Evolutionary conservation across 2,888 invertebrate species (phyloP), one percentile per base, ranked within the genome.

Genomic region (Troglohyphantes excavatus): DNA sequence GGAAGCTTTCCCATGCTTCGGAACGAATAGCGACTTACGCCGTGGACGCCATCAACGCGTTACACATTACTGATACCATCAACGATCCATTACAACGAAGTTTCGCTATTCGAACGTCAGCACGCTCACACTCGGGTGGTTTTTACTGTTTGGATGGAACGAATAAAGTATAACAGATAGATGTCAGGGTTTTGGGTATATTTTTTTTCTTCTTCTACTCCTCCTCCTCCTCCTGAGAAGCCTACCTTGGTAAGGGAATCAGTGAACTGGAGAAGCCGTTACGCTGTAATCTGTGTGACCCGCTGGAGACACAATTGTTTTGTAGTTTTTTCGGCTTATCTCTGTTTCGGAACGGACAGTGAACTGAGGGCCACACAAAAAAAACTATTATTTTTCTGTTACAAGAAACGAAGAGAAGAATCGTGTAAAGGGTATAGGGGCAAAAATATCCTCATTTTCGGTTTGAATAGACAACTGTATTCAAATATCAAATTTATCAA

Each of bases 221-320:
- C n/a, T n/a, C n/a, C n/a, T n/a, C 7, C 39, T 11, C 7, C 39
- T 39, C 1, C 1, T 39, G 39, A 39, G n/a, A n/a, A n/a, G n/a
- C n/a, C n/a, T 39, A 39, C 39, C 39, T n/a, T 39, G 39, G 9
- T 39, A 7, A 68, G 27, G 70, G 53, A 82, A 68, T 65, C 79
- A 67, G 82, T 82, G 82, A 82, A 82, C 70, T 82, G 82, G 33
- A 70, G 70, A 82, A 70, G 68, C 82, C 68, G 82, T 82, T 79
- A 46, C 68, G 27, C 46, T 43, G 70, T 53, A 70, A 70, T 82
- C 17, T 17, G 0, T 53, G 70, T 70, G 82, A 82, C 82, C 82
- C 33, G 82, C n/a, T 70, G 23, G 59, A 27, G 33, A 78, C 75
- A n/a, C n/a, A 81, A 67, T 81, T 26, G 27, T 65, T 27, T 63